Evolutionary conservation across 2,888 invertebrate species (phyloP), one percentile per base, ranked within the genome.

Genomic region (Troglohyphantes excavatus): DNA sequence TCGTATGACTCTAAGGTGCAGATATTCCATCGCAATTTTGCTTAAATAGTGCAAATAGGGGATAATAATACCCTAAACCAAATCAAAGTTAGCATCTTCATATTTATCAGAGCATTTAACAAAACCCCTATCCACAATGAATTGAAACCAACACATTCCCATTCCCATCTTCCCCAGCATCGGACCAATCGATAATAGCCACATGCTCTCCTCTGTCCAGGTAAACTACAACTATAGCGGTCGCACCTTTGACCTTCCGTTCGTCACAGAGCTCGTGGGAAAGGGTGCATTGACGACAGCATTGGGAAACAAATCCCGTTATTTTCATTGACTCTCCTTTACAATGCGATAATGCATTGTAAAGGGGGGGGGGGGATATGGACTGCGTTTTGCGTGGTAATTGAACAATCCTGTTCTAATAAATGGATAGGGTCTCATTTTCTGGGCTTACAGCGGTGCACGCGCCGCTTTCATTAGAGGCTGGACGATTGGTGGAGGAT

Each of bases 181-280:
- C 21, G 43, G 17, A 53, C 70, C 61, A 83, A 83, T 83, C 78
- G 70, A 78, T 78, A 85, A 11, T n/a, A n/a, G n/a, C n/a, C n/a
- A n/a, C n/a, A n/a, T n/a, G n/a, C n/a, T n/a, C n/a, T n/a, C 21
- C 23, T 43, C 39, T 23, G 53, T 59, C 43, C 76, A 85, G 85
- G 85, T 85, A 85, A 65, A n/a, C 53, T 53, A n/a, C 53, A 53
- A n/a, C 53, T 53, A n/a, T 59, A n/a, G 61, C 59, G 76, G 29
- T 68, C 39, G 39, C 67, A 75, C 76, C 85, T 85, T 21, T 85
- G 85, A 78, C 85, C 85, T 61, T 19, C 23, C 43, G 21, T 67
- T 65, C 65, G 53, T 17, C 46, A 27, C 17, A 9, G 68, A 19
- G 81, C 26, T 33, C 88, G 75, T 88, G 88, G 82, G 88, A 88